Evolutionary conservation across 2,797 vertebrate genomes (phyloP).

Genomic region (Basileuterus tristriatus): DNA sequence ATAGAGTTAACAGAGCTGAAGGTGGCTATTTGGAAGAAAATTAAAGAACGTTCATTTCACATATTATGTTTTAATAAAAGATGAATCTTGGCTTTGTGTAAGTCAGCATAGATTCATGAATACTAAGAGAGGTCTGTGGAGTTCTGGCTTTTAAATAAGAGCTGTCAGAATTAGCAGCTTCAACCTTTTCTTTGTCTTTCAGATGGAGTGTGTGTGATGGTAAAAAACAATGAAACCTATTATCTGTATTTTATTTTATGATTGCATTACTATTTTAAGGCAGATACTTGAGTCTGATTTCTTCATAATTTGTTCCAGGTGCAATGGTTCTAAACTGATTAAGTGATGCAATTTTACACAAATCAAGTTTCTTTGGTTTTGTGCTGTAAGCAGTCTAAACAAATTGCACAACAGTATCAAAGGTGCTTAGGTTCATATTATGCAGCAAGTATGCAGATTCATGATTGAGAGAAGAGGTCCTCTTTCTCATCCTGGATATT

Average conservation of each 20-base stretch:
- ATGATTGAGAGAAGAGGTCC: background rate
- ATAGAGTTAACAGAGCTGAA: constrained; percentile 9
- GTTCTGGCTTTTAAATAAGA: background rate
- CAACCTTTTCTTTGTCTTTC: background rate
- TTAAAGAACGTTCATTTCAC: background rate
- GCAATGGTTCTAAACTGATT: background rate
- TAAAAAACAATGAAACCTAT: background rate
- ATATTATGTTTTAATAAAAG: background rate
- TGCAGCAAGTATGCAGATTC: background rate
- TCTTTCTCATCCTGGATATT: background rate
- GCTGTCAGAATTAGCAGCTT: background rate
- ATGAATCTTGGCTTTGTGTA: background rate
- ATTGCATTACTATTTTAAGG: background rate
- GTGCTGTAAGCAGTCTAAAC: background rate
- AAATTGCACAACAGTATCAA: background rate
- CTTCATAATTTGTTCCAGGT: background rate
- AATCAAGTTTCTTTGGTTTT: background rate
- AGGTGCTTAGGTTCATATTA: background rate
- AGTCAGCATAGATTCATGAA: background rate
- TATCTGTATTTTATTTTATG: background rate
- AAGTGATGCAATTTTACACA: background rate
- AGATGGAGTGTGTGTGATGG: background rate
- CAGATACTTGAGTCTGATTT: background rate
- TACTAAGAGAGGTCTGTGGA: background rate
- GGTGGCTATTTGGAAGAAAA: constrained; percentile 18